Evolutionary conservation across 2,888 invertebrate genomes (phyloP), one percentile per base, ranked within the genome.

Genomic region (Luperina nickerlii): DNA sequence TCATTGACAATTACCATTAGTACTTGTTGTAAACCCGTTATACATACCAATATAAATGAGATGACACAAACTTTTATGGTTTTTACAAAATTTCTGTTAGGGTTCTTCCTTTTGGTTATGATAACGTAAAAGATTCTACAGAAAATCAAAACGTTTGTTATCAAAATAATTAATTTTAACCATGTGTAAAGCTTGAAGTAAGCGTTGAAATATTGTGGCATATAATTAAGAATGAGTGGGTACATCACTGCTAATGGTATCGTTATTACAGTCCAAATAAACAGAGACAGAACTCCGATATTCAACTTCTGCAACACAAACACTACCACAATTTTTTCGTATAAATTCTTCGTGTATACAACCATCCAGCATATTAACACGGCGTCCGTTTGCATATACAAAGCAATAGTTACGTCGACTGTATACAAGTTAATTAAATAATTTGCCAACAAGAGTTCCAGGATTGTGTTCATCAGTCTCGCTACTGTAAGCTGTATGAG

Each of bases 241-340:
- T 85, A 88, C 1, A 92, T 24, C 1, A 92, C 51, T 5, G 93
- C 94, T 0, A 94, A 24, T 0, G 93, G 92, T 24, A 94, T 67
- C 1, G 93, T 77, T 13, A 65, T 91, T 3, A 91, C 51, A 0
- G 86, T 63, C 94, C 94, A 95, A 51, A 94, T 88, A 0, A 90
- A 27, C 7, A 90, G 27, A 0, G 92, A 92, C 0, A 91, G 74
- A 0, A 90, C 3, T 0, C 87, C 20, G 5, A 95, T 87, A 57
- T 90, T 92, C 20, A 78, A 82, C 62, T 91, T 90, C 27, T 89
- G 86, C 8, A 89, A 72, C 3, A 86, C 82, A 48, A 94, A 94
- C 66, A 95, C 95, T 8, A 92, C 67, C 1, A 95, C 92, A 15
- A 95, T 90, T 89, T 95, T 95, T 32, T 94, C 92, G 84, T 95